Evolutionary conservation across 2,113 vertebrate species (phyloP).

Genomic region (Pseudolaguvia tuberculata): DNA sequence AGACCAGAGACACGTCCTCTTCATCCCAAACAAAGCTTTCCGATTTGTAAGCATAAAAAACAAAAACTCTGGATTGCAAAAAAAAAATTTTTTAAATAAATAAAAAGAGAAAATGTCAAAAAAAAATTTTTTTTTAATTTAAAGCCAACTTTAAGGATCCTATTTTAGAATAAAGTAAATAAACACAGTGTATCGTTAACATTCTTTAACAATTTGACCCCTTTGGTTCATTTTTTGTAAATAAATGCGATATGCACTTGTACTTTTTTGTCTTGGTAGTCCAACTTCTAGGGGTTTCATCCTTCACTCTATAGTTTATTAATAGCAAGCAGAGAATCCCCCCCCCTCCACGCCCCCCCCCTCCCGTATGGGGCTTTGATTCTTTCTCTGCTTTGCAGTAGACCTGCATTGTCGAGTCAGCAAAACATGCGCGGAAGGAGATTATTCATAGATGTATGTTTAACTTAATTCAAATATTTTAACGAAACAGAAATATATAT

Average conservation of each 20-base stretch:
- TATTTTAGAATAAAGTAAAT: slow-evolving; percentile 7
- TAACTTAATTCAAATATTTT: not conserved
- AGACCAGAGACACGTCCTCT: slow-evolving; percentile 6
- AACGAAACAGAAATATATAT: not conserved
- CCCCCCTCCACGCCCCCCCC: too few relatives aligned
- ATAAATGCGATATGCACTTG: not conserved
- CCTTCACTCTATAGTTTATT: slow-evolving; percentile 50
- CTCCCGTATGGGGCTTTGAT: slow-evolving; percentile 41
- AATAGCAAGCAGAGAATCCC: slow-evolving; percentile 48
- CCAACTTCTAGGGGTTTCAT: slow-evolving; percentile 45
- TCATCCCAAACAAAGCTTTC: not conserved
- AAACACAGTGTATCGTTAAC: slow-evolving; percentile 8
- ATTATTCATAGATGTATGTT: not conserved
- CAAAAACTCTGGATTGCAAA: not conserved
- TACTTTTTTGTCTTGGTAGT: slow-evolving; percentile 8
- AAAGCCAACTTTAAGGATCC: slow-evolving; percentile 16
- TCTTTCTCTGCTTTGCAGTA: slow-evolving; percentile 32
- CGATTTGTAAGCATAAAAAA: not conserved
- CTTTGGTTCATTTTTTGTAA: too few relatives aligned
- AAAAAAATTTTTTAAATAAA: too few relatives aligned
- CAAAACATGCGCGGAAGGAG: slow-evolving; percentile 34
- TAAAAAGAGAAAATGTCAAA: too few relatives aligned
- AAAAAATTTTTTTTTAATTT: too few relatives aligned
- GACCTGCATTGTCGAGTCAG: slow-evolving; percentile 43
- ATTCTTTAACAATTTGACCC: too few relatives aligned